Evolutionary conservation across 1,140 invertebrate species (phyloP).

Genomic region (Pseudomyrmex gracilis): DNA sequence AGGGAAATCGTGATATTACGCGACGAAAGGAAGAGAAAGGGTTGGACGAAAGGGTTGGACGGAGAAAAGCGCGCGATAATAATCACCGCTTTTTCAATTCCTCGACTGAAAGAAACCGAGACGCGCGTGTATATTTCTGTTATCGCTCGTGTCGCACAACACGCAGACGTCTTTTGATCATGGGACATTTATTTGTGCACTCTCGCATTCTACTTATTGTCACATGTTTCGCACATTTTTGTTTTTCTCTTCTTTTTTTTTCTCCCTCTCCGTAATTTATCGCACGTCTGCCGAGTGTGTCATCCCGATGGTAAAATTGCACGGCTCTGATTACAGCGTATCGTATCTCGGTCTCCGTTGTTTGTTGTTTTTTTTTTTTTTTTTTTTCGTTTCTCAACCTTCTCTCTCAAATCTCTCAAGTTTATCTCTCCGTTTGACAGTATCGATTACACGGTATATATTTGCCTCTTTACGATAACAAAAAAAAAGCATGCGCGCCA

Average conservation of each 20-base stretch:
- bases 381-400: slow-evolving; percentile 32
- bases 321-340: background rate
- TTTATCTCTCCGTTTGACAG: background rate
- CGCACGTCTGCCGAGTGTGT: too few species aligned
- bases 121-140: background rate
- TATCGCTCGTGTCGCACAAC: background rate
- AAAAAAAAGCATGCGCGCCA: background rate
- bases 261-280: background rate
- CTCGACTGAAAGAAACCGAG: background rate
- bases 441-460: background rate
- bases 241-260: background rate
- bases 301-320: too few species aligned
- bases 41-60: background rate
- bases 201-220: too few species aligned
- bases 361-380: background rate
- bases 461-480: background rate
- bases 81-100: background rate
- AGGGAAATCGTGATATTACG: background rate
- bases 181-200: slow-evolving; percentile 1
- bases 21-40: background rate
- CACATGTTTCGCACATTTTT: background rate
- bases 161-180: background rate
- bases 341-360: background rate
- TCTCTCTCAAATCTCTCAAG: background rate
- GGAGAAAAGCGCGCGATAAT: slow-evolving; percentile 21